phyloP scores from a whole-genome alignment of 1,140 invertebrate genomes.

The Drosophila repleta region DNA sequence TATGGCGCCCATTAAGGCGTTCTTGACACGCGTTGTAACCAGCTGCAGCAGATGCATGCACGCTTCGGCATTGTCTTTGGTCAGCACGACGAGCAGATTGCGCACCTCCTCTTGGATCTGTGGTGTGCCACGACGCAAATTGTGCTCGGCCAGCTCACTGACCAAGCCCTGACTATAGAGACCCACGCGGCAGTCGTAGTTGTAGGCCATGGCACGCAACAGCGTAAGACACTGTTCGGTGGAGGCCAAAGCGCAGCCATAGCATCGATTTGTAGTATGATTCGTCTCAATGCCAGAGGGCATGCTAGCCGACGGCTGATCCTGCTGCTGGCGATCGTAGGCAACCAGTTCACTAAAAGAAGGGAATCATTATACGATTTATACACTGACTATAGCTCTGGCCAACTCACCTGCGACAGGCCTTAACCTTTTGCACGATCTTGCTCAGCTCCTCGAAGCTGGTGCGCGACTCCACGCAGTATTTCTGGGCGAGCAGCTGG shows the following conservation, averaged over 20 bases:
- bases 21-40: slow-evolving; percentile 92
- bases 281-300: slow-evolving; percentile 38
- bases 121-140: slow-evolving; percentile 91
- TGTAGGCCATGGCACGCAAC: slow-evolving; percentile 95
- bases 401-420: slow-evolving; percentile 87
- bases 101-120: slow-evolving; percentile 94
- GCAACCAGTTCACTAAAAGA: slow-evolving; percentile 91
- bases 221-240: slow-evolving; percentile 97
- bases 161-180: slow-evolving; percentile 95
- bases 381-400: no score
- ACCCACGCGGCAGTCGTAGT: slow-evolving; percentile 89
- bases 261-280: slow-evolving; percentile 87
- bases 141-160: slow-evolving; percentile 95
- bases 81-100: slow-evolving; percentile 94
- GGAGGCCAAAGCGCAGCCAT: slow-evolving; percentile 93
- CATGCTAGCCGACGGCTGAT: slow-evolving; percentile 74
- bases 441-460: slow-evolving; percentile 98
- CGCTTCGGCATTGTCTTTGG: slow-evolving; percentile 93
- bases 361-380: slow-evolving; percentile 23
- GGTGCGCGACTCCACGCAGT: slow-evolving; percentile 96
- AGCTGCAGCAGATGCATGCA: slow-evolving; percentile 94
- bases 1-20: slow-evolving; percentile 87
- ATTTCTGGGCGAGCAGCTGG: slow-evolving; percentile 94
- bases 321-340: slow-evolving; percentile 93
- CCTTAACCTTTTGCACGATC: slow-evolving; percentile 96